phyloP scores from a whole-genome alignment of 2,113 vertebrate species.

The Eurypyga helias region DNA sequence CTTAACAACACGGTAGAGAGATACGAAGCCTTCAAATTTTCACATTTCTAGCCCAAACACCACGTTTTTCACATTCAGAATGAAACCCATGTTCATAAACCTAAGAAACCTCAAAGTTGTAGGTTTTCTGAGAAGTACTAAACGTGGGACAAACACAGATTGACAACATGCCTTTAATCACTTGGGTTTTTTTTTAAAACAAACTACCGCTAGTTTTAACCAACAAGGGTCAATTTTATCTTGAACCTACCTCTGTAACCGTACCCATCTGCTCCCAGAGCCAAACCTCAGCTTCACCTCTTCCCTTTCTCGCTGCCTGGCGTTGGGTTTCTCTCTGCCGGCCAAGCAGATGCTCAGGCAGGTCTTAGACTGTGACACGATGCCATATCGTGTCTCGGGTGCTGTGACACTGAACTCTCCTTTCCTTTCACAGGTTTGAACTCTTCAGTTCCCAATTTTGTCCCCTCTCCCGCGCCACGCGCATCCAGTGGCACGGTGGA shows the following conservation, averaged over 20 bases:
- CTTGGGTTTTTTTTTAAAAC: background rate
- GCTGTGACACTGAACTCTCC: background rate
- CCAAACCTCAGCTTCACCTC: constrained; percentile 48
- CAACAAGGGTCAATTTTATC: background rate
- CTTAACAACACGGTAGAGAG: background rate
- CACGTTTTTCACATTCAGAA: no score
- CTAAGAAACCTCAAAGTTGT: background rate
- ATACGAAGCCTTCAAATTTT: background rate
- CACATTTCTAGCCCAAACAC: background rate
- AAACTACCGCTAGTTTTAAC: background rate
- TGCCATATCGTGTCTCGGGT: background rate
- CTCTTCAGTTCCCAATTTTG: constrained; percentile 70
- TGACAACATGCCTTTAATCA: background rate
- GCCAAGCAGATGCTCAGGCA: background rate
- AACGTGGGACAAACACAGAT: background rate
- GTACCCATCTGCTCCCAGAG: constrained; percentile 2
- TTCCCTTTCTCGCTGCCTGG: background rate
- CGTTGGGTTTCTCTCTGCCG: constrained; percentile 37
- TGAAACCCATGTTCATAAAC: background rate
- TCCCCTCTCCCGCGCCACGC: constrained; percentile 66
- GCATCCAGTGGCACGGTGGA: constrained; percentile 21
- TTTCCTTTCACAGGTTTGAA: constrained; percentile 73
- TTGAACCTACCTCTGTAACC: background rate
- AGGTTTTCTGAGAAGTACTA: background rate
- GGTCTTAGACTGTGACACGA: background rate